A percentile compares a stretch with the other conserved stretches of the same genome.
phyloP scores from a whole-genome alignment of 2,797 vertebrate genomes.

The Tokudaia tokunoshimensis region DNA sequence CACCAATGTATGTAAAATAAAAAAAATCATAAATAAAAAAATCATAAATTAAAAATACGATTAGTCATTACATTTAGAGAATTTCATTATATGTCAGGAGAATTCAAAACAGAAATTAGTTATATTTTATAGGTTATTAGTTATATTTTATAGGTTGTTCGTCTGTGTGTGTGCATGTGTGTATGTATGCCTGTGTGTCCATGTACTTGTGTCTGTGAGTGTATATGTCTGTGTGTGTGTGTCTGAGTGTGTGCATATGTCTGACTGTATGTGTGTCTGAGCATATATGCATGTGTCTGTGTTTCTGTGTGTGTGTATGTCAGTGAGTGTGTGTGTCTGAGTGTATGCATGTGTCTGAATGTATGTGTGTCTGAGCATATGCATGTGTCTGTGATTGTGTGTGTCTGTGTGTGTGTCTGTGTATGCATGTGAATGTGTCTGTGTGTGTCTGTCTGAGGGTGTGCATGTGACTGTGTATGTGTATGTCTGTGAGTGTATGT shows the following conservation, averaged over 20 bases:
- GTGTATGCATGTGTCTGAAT: not conserved
- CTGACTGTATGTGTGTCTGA: not conserved
- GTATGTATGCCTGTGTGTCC: no score
- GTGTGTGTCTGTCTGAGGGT: not conserved
- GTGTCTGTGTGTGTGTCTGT: not conserved
- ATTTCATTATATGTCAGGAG: not conserved
- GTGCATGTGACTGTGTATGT: no score
- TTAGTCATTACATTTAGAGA: not conserved
- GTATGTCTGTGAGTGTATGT: not conserved
- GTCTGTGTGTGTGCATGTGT: not conserved
- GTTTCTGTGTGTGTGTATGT: not conserved
- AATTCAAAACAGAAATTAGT: not conserved
- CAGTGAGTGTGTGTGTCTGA: not conserved
- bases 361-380: not conserved
- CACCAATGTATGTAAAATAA: not conserved
- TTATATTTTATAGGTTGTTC: not conserved
- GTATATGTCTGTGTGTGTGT: no score
- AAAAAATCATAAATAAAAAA: not conserved
- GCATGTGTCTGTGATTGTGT: no score
- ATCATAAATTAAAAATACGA: not conserved
- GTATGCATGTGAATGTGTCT: not conserved
- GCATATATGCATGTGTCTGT: not conserved
- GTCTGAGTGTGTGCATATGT: not conserved
- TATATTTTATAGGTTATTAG: not conserved
- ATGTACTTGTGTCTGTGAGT: not conserved